Base-by-base conservation (phyloP, 2,113 vertebrate species). In the Onychostoma macrolepis region DNA sequence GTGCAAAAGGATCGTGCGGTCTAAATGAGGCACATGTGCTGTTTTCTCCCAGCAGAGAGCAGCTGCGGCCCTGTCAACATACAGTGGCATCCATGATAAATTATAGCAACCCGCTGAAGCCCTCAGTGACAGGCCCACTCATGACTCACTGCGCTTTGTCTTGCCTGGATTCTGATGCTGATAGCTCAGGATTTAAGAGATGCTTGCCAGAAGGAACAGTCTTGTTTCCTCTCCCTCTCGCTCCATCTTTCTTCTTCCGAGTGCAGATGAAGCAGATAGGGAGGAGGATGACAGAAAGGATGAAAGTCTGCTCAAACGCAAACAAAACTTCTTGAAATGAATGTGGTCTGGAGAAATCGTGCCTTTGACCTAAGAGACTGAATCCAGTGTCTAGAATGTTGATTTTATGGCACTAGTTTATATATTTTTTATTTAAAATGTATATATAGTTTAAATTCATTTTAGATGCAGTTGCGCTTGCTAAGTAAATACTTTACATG, bases 81-180 rank as follows among this genome's bases (percentile, higher is more conserved):
- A 80, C 85, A 80, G 67, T 69, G 87, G 81, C 81, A 88, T 67
- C 61, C 80, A 58, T 88, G 87, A 90, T 85, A 43, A 90, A 90
- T 90, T 85, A 84, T 85, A 84, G 21, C 82, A 75, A 38, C 85
- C 48, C 61, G 71, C 53, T 8, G 10, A 74, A 88, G 76, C 78
- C 84, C 81, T 85, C 81, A 85, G 87, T 88, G 87, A 88, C 81
- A 88, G 69, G 45, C 58, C 58, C 81, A 45, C 80, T 71, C 80
- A 76, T 87, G 89, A 88, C 84, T 89, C 89, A 69, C 75, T 87
- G 74, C 33, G 33, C 86, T 88, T 84, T 84, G 65, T 85, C 84
- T 89, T 83, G 76, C 41, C 58, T 77, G 53, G 63, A 80, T 88
- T 86, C 80, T 84, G 53, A 63, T 21, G 76, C 38, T 81, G 67